Evolutionary conservation across 2,797 vertebrate species (phyloP).

Genomic region (Clarias laeviceps): DNA sequence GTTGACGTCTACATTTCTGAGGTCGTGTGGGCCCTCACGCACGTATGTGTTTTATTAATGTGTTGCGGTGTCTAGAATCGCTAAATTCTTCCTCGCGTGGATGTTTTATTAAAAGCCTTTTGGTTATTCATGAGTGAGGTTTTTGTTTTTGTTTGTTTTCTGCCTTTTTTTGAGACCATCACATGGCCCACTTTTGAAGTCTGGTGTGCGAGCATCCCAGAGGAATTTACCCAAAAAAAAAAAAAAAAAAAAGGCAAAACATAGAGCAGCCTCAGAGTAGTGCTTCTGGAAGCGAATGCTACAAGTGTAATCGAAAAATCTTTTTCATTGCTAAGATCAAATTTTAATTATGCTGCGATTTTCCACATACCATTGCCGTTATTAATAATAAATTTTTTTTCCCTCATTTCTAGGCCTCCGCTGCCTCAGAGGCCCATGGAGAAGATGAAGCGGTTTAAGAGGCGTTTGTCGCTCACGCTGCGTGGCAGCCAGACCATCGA

Average conservation of each 20-base stretch:
- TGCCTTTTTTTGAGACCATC: neutral
- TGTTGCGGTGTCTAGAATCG: conserved; percentile 45
- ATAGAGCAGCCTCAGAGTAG: neutral
- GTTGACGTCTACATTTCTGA: conserved; percentile 24
- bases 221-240: neutral
- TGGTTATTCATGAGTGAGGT: conserved; percentile 68
- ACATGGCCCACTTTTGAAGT: conserved; percentile 12
- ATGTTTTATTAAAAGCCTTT: conserved; percentile 74
- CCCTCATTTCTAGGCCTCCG: conserved; percentile 67
- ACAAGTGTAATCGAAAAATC: neutral
- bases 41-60: conserved; percentile 51
- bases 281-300: neutral
- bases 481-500: conserved; percentile 96
- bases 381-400: conserved; percentile 12
- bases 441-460: conserved; percentile 98
- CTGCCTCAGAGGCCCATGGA: conserved; percentile 73
- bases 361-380: neutral
- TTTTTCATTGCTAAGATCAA: neutral
- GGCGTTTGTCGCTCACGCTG: conserved; percentile 92
- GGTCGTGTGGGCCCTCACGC: conserved; percentile 1
- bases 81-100: conserved; percentile 55
- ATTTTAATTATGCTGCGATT: neutral
- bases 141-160: conserved; percentile 48
- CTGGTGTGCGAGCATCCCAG: conserved; percentile 5
- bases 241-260: neutral